These are phyloP conservation scores for Diplodus puntazzo DNA, from an alignment of 2,797 vertebrate species.

Conservation along the genomic window DNA sequence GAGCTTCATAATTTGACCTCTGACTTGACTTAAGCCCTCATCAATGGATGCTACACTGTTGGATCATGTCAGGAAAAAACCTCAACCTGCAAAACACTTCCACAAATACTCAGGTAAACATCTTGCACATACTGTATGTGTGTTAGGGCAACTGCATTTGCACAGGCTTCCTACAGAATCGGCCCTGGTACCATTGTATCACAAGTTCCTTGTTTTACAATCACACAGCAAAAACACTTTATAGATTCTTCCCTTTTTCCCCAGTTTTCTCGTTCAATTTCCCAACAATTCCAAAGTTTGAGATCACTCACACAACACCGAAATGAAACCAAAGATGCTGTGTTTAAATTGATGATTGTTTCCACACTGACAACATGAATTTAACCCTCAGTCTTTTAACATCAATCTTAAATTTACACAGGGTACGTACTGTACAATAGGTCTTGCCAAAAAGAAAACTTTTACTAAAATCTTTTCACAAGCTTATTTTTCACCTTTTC, in stretches of 20 bases:
- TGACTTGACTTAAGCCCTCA: neutral
- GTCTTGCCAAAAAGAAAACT: no score
- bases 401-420: neutral
- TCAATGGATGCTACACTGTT: neutral
- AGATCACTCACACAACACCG: neutral
- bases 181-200: neutral
- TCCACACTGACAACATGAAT: neutral
- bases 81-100: neutral
- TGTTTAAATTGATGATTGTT: neutral
- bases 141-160: neutral
- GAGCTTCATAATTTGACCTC: neutral
- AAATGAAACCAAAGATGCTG: neutral
- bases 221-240: neutral
- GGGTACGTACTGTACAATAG: neutral
- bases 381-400: neutral
- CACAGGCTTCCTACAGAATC: neutral
- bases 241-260: neutral
- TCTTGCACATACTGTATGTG: neutral
- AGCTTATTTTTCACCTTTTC: neutral
- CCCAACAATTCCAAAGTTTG: neutral
- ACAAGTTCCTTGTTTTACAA: slow-evolving; percentile 10
- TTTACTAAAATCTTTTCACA: neutral
- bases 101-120: neutral
- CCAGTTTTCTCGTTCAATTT: neutral
- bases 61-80: neutral